These are phyloP conservation scores for Siniperca chuatsi DNA, from an alignment of 2,113 vertebrate genomes.

Conservation along the genomic window DNA sequence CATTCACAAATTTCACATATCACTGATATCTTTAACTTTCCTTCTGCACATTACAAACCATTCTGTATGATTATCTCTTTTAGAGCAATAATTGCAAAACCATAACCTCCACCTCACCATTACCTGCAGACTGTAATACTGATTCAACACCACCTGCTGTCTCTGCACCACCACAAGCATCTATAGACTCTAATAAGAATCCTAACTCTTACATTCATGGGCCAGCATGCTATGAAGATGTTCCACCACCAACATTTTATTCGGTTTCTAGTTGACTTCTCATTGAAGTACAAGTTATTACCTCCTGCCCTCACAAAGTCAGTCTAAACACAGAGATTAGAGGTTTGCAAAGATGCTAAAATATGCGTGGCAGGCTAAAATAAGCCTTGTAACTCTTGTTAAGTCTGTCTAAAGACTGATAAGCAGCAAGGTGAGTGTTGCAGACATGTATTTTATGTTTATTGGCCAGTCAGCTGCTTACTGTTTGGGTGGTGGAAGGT, in stretches of 20 bases:
- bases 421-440: neutral
- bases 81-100: neutral
- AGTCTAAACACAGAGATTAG: neutral
- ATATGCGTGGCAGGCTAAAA: neutral
- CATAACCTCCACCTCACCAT: neutral
- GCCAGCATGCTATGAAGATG: neutral
- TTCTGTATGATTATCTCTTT: neutral
- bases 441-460: neutral
- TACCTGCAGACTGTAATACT: neutral
- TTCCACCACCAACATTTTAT: neutral
- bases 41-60: neutral
- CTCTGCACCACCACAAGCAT: neutral
- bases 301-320: neutral
- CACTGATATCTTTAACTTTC: neutral
- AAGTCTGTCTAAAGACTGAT: neutral
- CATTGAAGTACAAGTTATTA: neutral
- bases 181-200: neutral
- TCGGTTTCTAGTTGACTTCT: neutral
- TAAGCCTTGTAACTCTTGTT: slow-evolving; percentile 8
- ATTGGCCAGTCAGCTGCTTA: neutral
- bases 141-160: neutral
- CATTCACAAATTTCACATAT: slow-evolving; percentile 5
- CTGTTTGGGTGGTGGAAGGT: neutral
- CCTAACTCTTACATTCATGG: neutral
- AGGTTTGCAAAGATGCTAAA: neutral